phyloP scores from a whole-genome alignment of 2,113 vertebrate species.

The Etia nguti region DNA sequence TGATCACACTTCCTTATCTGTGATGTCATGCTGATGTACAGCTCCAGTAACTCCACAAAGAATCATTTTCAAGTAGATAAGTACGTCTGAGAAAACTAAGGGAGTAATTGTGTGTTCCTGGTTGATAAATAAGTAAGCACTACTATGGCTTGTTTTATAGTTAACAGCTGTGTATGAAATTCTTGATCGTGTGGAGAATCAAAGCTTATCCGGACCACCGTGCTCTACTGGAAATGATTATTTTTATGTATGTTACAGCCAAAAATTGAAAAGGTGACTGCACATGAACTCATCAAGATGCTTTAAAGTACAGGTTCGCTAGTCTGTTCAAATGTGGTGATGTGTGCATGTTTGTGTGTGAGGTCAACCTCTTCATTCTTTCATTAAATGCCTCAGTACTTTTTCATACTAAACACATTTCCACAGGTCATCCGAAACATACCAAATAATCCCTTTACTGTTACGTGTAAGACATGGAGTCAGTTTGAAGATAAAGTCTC shows the following conservation, averaged over 20 bases:
- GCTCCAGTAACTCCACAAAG: not conserved
- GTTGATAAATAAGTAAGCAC: not conserved
- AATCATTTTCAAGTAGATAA: not conserved
- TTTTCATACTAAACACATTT: not conserved
- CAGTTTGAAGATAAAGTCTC: not conserved
- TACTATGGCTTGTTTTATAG: not conserved
- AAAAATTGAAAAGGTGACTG: not conserved
- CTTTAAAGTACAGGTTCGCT: not conserved
- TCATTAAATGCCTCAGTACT: not conserved
- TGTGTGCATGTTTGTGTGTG: not conserved
- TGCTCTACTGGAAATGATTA: not conserved
- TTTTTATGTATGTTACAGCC: not conserved
- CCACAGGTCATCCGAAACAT: not conserved
- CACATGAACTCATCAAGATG: not conserved
- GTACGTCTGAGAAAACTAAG: not conserved
- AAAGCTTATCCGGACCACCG: not conserved
- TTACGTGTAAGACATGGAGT: not conserved
- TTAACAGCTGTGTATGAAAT: not conserved
- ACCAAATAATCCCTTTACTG: not conserved
- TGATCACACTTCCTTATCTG: constrained; percentile 26
- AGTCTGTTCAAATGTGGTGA: not conserved
- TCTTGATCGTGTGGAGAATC: not conserved
- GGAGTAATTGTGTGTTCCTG: not conserved
- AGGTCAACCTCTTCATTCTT: not conserved
- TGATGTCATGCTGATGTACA: constrained; percentile 33